Base-by-base conservation (phyloP, 2,113 vertebrate species). In the Hemichromis elongatus region DNA sequence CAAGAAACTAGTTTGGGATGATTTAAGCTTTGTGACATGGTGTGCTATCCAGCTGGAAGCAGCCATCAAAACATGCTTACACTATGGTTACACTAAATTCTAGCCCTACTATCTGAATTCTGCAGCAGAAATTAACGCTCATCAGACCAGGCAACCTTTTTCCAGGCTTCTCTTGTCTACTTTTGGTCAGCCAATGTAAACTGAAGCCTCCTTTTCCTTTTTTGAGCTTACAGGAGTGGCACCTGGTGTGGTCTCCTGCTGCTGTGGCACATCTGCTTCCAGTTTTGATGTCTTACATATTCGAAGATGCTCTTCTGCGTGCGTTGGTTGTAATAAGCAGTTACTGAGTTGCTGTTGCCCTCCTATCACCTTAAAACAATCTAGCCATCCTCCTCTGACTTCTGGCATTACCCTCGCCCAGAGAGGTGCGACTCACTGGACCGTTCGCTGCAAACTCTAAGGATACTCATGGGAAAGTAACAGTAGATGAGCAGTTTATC, bases 231-330 rank as follows among this genome's bases (percentile, higher is more conserved):
- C 18, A 63, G 30, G 18, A 63, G 59, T 35, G 59, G 59, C 59
- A 63, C 59, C 59, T 63, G 59, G 59, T 63, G 59, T 37, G 59
- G 59, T 63, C 59, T 63, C 59, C 30, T 63, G 59, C 18, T n/a
- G 30, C 59, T 63, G 59, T n/a, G 6, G 59, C 59, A 63, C 19
- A 37, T 63, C 59, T 21, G 19, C 59, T 63, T 13, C 59, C n/a
- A 37, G n/a, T 18, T 63, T 2, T 1, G 1, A 63, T 37, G 30
- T n/a, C 35, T 10, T 9, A 37, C 10, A 9, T 10, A 9, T 37
- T 37, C 9, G 1, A 37, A 37, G 9, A 37, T 37, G 35, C 35
- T 35, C 30, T 63, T 63, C 18, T 63, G 6, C 7, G 30, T n/a
- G 59, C 10, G 18, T n/a, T 35, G 6, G 30, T 63, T n/a, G 59